Evolutionary conservation across 2,888 invertebrate genomes (phyloP).

Genomic region (Acleris laterana): DNA sequence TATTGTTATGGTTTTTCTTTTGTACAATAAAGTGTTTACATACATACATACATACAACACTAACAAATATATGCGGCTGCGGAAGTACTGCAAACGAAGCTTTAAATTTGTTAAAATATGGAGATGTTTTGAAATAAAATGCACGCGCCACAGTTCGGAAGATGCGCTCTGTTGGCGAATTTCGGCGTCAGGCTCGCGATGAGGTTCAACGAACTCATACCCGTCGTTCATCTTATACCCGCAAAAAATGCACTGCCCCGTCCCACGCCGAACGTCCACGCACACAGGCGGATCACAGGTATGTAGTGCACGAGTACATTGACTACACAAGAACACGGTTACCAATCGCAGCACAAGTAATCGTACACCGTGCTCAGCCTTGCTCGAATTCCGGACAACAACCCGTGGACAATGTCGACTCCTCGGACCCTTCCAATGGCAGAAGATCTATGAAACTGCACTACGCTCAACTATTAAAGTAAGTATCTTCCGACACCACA

Average conservation of each 20-base stretch:
- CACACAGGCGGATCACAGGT: slow-evolving; percentile 65
- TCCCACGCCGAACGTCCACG: slow-evolving; percentile 76
- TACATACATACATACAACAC: too few relatives aligned
- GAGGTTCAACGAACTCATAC: slow-evolving; percentile 66
- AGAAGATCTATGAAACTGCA: slow-evolving; percentile 28
- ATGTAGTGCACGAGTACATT: slow-evolving; percentile 60
- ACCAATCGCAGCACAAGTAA: slow-evolving; percentile 72
- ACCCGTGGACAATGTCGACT: slow-evolving; percentile 64
- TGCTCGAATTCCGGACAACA: slow-evolving; percentile 61
- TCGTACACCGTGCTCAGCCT: slow-evolving; percentile 66
- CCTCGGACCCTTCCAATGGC: slow-evolving; percentile 56
- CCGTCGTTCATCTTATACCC: slow-evolving; percentile 74
- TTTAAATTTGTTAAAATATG: not conserved
- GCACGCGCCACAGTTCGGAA: slow-evolving; percentile 43
- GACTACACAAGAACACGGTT: slow-evolving; percentile 55
- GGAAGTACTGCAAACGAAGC: not conserved
- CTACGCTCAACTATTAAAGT: slow-evolving; percentile 4
- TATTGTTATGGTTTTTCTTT: too few relatives aligned
- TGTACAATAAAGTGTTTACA: too few relatives aligned
- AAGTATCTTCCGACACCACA: too few relatives aligned
- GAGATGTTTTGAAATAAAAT: slow-evolving; percentile 27
- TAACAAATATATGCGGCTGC: not conserved
- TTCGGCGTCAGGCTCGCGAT: slow-evolving; percentile 72
- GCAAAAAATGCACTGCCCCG: slow-evolving; percentile 83
- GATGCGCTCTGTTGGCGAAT: slow-evolving; percentile 75